These are phyloP conservation scores for Calephelis nemesis DNA, from an alignment of 1,140 invertebrate genomes.

Conservation along the genomic window DNA sequence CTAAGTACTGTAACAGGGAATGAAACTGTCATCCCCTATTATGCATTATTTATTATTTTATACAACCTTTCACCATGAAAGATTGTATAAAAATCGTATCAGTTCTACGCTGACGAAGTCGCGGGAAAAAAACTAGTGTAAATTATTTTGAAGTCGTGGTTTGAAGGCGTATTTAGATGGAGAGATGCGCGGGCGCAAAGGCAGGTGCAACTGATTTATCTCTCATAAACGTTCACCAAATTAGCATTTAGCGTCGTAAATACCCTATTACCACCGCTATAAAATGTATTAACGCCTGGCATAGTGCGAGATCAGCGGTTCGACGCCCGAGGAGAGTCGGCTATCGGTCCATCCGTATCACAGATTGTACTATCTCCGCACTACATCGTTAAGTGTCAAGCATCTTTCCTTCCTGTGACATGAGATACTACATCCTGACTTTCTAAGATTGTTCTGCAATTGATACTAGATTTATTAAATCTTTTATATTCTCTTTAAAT, in stretches of 20 bases:
- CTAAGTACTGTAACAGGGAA: too few relatives aligned
- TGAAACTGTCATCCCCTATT: too few relatives aligned
- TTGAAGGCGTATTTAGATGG: conserved; percentile 42
- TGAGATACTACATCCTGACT: conserved; percentile 42
- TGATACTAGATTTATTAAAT: conserved; percentile 9
- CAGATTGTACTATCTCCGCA: conserved; percentile 35
- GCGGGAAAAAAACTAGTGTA: background rate
- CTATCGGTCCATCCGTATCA: conserved; percentile 40
- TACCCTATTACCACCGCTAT: conserved; percentile 43
- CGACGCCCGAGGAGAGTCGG: conserved; percentile 35
- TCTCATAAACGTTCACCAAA: conserved; percentile 42
- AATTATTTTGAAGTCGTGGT: conserved; percentile 35
- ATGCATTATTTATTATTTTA: too few relatives aligned
- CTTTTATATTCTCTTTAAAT: conserved; percentile 2
- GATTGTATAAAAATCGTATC: too few relatives aligned
- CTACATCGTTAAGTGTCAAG: conserved; percentile 35
- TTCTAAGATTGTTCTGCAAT: conserved; percentile 24
- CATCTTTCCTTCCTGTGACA: conserved; percentile 33
- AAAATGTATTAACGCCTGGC: conserved; percentile 40
- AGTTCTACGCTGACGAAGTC: too few relatives aligned
- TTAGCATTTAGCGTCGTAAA: conserved; percentile 41
- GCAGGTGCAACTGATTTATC: conserved; percentile 52
- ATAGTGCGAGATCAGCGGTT: conserved; percentile 19
- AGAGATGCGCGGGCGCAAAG: conserved; percentile 34
- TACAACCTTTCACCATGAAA: too few relatives aligned